Evolutionary conservation across 2,797 vertebrate genomes (phyloP), one percentile per base, ranked within the genome.

Genomic region (Urosaurus nigricauda): DNA sequence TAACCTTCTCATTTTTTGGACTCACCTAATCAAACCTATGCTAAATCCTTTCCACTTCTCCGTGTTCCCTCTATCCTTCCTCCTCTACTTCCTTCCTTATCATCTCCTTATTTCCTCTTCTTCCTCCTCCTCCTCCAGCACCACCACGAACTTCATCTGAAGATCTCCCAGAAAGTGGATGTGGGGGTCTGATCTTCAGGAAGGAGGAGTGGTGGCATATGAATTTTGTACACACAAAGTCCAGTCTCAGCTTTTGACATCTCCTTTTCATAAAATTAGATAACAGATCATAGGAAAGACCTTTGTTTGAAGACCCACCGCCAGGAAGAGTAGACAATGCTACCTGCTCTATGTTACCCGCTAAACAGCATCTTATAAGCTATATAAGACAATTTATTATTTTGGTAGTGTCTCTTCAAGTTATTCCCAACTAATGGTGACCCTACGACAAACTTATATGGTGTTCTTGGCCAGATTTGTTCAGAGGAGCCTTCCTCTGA

Each of bases 21-120:
- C 13, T 7, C 13, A 11, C 6, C 19, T 24, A 13, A 0, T 0
- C 0, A 51, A 51, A 32, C 56, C 56, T 43, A 9, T 21, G 40
- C 4, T 51, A 13, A 35, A 58, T 35, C 24, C 32, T 7, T 7
- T 7, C 29, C 21, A 5, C 1, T 63, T 53, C 58, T 63, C 65
- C 43, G 21, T 19, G 3, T 51, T 12, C 16, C 17, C 37, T 11
- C 14, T 47, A 35, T 53, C 32, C 74, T 70, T 77, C 2, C 43
- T 40, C 14, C 1, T 47, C 58, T 47, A 2, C 37, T 24, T 3
- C 40, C 74, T 80, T 51, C 2, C 14, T 0, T 0, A 1, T 2
- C 16, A 2, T 13, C 8, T 0, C n/a, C 32, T 2, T 4, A 79
- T 74, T n/a, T 53, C 35, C 14, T 37, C 47, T 5, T 2, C 26